Evolutionary conservation across 2,888 invertebrate genomes (phyloP).

Genomic region (Cyrtodaria siliqua): DNA sequence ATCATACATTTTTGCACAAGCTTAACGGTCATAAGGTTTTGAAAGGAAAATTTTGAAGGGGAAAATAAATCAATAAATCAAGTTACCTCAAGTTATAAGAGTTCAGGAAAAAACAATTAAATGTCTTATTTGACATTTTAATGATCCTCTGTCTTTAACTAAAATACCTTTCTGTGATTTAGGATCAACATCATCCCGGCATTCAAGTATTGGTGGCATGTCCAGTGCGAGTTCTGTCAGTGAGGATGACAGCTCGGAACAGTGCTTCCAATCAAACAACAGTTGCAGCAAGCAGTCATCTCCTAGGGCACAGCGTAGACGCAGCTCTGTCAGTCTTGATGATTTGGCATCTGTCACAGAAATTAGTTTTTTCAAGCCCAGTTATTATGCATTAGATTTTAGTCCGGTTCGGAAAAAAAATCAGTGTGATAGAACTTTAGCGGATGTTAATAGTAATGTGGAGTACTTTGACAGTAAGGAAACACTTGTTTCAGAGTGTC

Average conservation of each 20-base stretch:
- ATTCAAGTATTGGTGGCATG: conserved; percentile 56
- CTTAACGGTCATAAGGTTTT: no score
- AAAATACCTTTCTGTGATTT: conserved; percentile 7
- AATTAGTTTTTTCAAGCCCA: conserved; percentile 53
- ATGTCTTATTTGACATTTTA: no score
- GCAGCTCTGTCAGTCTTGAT: conserved; percentile 54
- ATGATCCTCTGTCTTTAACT: no score
- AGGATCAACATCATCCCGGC: conserved; percentile 53
- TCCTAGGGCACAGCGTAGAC: conserved; percentile 7
- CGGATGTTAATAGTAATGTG: conserved; percentile 1
- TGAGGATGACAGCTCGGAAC: conserved; percentile 69
- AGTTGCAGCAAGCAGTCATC: conserved; percentile 2
- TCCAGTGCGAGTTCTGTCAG: conserved; percentile 74
- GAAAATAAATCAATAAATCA: no score
- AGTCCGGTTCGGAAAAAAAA: conserved; percentile 20
- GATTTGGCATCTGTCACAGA: conserved; percentile 42
- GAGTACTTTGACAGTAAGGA: conserved; percentile 24
- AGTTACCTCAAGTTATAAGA: no score
- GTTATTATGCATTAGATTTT: conserved; percentile 61
- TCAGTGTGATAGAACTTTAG: background rate
- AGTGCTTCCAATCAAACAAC: conserved; percentile 39
- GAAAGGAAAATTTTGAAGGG: no score
- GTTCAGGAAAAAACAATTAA: no score
- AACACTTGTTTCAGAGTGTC: conserved; percentile 61
- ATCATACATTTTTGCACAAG: no score